Evolutionary conservation across 1,140 invertebrate species (phyloP).

Genomic region (Arion vulgaris): DNA sequence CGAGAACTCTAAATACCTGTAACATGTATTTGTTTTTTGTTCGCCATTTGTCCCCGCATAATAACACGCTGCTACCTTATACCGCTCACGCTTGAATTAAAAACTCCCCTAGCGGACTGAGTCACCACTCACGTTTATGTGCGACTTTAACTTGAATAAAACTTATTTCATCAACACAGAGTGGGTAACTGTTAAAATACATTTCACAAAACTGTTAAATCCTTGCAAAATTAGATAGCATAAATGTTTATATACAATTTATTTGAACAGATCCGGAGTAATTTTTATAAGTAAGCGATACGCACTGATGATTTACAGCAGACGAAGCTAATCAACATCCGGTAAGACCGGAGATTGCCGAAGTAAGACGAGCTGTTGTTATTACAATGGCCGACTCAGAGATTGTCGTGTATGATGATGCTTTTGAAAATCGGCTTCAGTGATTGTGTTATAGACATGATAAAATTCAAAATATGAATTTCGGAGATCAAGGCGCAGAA

Average conservation of each 20-base stretch:
- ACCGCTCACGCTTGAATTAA: constrained; percentile 30
- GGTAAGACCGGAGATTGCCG: constrained; percentile 58
- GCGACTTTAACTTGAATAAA: too few relatives aligned
- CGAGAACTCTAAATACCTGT: too few relatives aligned
- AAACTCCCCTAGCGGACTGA: constrained; percentile 36
- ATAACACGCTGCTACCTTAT: too few relatives aligned
- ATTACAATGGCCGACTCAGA: constrained; percentile 64
- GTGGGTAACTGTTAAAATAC: too few relatives aligned
- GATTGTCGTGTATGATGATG: constrained; percentile 49
- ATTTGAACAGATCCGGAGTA: too few relatives aligned
- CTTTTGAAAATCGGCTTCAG: constrained; percentile 46
- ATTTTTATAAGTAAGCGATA: neutral
- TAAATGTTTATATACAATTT: too few relatives aligned
- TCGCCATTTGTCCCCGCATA: too few relatives aligned
- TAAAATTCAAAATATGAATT: constrained; percentile 55
- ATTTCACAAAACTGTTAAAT: too few relatives aligned
- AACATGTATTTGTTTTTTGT: too few relatives aligned
- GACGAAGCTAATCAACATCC: constrained; percentile 47
- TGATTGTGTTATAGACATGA: constrained; percentile 43
- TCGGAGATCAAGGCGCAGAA: constrained; percentile 58
- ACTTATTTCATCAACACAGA: too few relatives aligned
- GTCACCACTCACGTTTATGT: neutral
- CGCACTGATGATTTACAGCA: constrained; percentile 28
- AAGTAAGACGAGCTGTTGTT: constrained; percentile 52
- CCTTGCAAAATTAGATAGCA: too few relatives aligned